Percentiles rank a stretch among this genome's conserved stretches.
These are phyloP conservation scores for Emydura subglobosa DNA, from an alignment of 2,113 vertebrate genomes.

Conservation along the genomic window DNA sequence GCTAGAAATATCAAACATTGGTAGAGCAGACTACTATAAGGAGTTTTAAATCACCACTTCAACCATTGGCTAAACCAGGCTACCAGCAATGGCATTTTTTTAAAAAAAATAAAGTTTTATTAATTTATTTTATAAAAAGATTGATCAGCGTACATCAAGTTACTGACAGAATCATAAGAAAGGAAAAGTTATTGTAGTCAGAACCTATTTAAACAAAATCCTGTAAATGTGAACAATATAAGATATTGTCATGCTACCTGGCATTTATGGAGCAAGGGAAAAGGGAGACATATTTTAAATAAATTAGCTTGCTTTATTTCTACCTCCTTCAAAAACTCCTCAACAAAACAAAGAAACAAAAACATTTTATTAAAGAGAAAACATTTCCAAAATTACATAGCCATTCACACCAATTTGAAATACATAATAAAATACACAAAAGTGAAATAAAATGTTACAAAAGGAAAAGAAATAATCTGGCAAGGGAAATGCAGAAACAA, in stretches of 20 bases:
- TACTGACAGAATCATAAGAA: not conserved
- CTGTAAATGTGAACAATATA: not conserved
- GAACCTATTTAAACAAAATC: slow-evolving; percentile 1
- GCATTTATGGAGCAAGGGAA: not conserved
- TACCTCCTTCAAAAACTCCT: slow-evolving; percentile 2
- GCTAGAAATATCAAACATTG: not conserved
- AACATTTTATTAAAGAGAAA: slow-evolving; percentile 62
- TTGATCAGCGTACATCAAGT: not conserved
- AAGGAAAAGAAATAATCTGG: not conserved
- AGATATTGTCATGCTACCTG: not conserved
- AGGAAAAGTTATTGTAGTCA: slow-evolving; percentile 13
- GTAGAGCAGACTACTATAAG: not conserved
- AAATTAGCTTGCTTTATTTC: slow-evolving; percentile 10
- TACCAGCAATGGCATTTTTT: not conserved
- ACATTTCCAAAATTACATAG: slow-evolving; percentile 39
- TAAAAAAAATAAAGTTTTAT: not conserved
- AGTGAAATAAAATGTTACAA: slow-evolving; percentile 11
- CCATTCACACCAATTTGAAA: not conserved
- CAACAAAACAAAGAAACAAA: slow-evolving; percentile 23
- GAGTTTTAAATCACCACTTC: not conserved
- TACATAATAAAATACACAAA: slow-evolving; percentile 4
- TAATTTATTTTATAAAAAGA: not conserved
- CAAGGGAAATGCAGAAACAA: not conserved
- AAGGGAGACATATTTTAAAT: not conserved
- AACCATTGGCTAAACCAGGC: not conserved